Conservation (phyloP, 2,113 vertebrate genomes). For the Herpailurus yagouaroundi region DNA sequence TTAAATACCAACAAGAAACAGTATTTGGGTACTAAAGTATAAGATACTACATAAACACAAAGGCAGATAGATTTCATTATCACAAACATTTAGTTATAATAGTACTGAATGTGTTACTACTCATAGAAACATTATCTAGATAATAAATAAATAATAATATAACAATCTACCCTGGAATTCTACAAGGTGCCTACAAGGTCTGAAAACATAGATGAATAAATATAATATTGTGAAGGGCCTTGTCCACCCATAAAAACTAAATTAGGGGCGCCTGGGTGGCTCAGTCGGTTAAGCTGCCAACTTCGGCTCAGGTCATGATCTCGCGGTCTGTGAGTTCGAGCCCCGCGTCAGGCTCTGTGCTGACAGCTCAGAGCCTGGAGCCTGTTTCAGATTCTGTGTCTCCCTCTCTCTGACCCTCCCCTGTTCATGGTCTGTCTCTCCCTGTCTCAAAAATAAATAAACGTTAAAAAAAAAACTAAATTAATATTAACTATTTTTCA, state of each 20-base stretch:
- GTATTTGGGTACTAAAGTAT: not conserved
- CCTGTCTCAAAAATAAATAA: too few species aligned
- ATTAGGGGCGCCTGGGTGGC: too few species aligned
- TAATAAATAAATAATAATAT: conserved; percentile 14
- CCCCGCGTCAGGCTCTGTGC: too few species aligned
- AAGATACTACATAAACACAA: conserved; percentile 2
- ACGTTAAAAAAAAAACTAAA: not conserved
- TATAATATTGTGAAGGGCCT: not conserved
- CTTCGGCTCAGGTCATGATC: too few species aligned
- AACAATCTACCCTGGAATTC: not conserved
- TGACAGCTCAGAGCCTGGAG: too few species aligned
- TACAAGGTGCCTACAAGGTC: not conserved
- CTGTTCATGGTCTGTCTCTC: too few species aligned
- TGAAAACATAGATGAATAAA: not conserved
- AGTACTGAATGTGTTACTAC: not conserved
- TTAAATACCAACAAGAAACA: not conserved
- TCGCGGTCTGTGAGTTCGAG: too few species aligned
- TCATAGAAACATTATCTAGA: conserved; percentile 31
- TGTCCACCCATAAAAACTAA: not conserved
- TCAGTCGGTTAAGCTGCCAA: too few species aligned
- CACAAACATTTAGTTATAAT: not conserved
- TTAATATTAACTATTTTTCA: not conserved
- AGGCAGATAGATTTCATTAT: not conserved
- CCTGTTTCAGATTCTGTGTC: too few species aligned
- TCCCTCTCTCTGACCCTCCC: too few species aligned